Percentiles rank a stretch among this genome's conserved stretches.
Evolutionary conservation across 2,113 vertebrate species (phyloP).

Genomic region (Callospermophilus lateralis): DNA sequence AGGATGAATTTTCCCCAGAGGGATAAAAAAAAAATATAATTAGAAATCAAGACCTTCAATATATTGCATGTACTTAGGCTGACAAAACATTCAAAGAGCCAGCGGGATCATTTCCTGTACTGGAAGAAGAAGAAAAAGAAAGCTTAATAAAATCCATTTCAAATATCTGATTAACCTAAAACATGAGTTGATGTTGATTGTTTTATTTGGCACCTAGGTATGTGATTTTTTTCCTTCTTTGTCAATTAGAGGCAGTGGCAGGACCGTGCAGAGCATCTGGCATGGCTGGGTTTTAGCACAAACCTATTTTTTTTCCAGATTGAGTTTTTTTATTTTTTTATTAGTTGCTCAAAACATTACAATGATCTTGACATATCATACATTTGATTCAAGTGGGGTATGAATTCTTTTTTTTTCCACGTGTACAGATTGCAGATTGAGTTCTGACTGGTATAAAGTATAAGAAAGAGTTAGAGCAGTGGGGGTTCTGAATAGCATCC

Average conservation of each 20-base stretch:
- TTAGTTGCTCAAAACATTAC: no score
- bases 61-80: conserved; percentile 66
- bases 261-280: not conserved
- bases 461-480: not conserved
- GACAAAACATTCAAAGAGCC: conserved; percentile 73
- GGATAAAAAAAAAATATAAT: conserved; percentile 54
- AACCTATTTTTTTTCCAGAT: not conserved
- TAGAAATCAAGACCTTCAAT: conserved; percentile 79
- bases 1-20: conserved; percentile 60
- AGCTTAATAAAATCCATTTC: conserved; percentile 71
- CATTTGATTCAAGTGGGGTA: no score
- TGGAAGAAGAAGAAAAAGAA: conserved; percentile 40
- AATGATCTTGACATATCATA: no score
- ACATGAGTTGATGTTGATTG: conserved; percentile 8
- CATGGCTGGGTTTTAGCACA: not conserved
- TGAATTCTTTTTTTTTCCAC: no score
- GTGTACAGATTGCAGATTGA: not conserved
- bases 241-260: not conserved
- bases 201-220: conserved; percentile 48
- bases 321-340: not conserved
- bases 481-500: not conserved
- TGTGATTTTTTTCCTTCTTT: not conserved
- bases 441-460: not conserved
- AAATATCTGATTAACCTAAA: conserved; percentile 69
- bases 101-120: conserved; percentile 65